Evolutionary conservation across 1,140 invertebrate genomes (phyloP).

Genomic region (Heterodera schachtii): DNA sequence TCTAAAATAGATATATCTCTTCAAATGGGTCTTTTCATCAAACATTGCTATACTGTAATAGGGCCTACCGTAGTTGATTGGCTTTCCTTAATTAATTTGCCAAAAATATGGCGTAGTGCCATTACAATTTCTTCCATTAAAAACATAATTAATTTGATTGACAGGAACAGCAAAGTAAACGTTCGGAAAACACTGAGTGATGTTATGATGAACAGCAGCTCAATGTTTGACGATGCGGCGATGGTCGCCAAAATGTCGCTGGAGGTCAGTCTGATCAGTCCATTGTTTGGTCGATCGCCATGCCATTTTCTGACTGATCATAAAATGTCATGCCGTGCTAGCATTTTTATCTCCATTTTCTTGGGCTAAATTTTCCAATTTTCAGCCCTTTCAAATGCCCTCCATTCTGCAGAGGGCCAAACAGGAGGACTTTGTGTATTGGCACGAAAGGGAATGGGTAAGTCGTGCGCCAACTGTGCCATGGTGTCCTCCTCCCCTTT

Average conservation of each 20-base stretch:
- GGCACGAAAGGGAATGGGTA: slow-evolving; percentile 64
- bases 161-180: slow-evolving; percentile 37
- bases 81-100: no score
- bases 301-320: no score
- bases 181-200: slow-evolving; percentile 44
- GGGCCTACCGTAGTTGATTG: no score
- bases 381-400: slow-evolving; percentile 21
- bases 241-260: background rate
- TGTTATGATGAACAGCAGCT: background rate
- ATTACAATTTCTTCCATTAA: no score
- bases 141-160: slow-evolving; percentile 10
- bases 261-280: background rate
- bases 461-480: background rate
- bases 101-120: no score
- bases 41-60: no score
- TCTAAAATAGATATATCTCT: no score
- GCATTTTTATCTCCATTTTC: no score
- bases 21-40: no score
- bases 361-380: background rate
- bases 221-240: slow-evolving; percentile 12
- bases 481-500: no score
- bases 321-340: no score
- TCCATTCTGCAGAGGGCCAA: slow-evolving; percentile 38
- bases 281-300: background rate
- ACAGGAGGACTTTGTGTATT: slow-evolving; percentile 55